Base-by-base conservation (phyloP, 1,140 invertebrate genomes). In the Oryctes rhinoceros region DNA sequence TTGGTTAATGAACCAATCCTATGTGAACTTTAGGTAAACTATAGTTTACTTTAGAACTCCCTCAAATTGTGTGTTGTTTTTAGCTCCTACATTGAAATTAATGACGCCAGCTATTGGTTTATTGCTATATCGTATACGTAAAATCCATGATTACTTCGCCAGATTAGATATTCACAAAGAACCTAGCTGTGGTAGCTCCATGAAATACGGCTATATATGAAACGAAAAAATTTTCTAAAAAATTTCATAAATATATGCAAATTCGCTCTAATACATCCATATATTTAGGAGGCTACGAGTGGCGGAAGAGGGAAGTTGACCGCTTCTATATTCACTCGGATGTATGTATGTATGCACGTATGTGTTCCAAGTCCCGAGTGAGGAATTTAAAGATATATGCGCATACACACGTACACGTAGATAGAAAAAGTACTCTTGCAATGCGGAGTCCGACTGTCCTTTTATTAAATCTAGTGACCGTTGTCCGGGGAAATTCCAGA, bases 391-490 rank as follows among this genome's bases (percentile, higher is more conserved):
- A 71, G 65, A 71, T 71, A 71, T 71, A 71, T 71, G 11, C 65
- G 20, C 65, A 24, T 71, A 30, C 24, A 37, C 65, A 35, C 65
- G 20, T 71, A 71, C 65, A 71, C 24, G 3, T 15, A 35, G 13
- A 71, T 71, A 71, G 24, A 71, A 71, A 71, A 71, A 71, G 65
- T 71, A 71, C 35, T 37, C 9, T 37, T 30, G 24, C 65, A 71
- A 35, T 71, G 65, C 24, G 20, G 65, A 71, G 18, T 71, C 65
- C 24, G 65, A 71, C 65, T 71, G 65, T 71, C 65, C 18, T 71
- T 71, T 71, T 71, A 71, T 71, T 71, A 71, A 71, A 71, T 71
- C 65, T 71, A 71, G 65, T 71, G 65, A 71, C 65, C 65, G 65
- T 71, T 71, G 65, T 71, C 65, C 65, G 65, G 65, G 65, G 9